Percentiles rank a stretch among this genome's conserved stretches.
These are phyloP conservation scores for Lymantria monacha DNA, from an alignment of 2,888 invertebrate genomes.

Conservation along the genomic window DNA sequence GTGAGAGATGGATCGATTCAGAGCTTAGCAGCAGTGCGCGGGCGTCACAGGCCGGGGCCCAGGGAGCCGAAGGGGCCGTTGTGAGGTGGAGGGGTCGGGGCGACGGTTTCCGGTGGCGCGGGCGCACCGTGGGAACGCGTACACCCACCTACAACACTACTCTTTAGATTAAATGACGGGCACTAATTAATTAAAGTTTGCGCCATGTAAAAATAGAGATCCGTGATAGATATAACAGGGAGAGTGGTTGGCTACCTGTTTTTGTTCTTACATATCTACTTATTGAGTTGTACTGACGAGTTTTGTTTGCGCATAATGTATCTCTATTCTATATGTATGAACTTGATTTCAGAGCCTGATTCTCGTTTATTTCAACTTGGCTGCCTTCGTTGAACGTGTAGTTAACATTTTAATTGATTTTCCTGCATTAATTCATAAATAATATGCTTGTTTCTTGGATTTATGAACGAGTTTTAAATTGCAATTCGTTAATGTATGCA, in stretches of 20 bases:
- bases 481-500: not conserved
- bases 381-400: constrained; percentile 14
- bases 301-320: constrained; percentile 14
- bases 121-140: constrained; percentile 77
- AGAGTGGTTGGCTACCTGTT: constrained; percentile 29
- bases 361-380: constrained; percentile 26
- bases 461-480: constrained; percentile 4
- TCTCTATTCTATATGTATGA: constrained; percentile 22
- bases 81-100: constrained; percentile 40
- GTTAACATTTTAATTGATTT: constrained; percentile 16
- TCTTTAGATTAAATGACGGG: constrained; percentile 73
- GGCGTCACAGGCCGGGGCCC: constrained; percentile 45
- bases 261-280: constrained; percentile 8
- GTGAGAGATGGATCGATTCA: constrained; percentile 69
- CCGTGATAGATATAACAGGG: constrained; percentile 40
- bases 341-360: constrained; percentile 25
- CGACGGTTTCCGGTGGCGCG: constrained; percentile 71
- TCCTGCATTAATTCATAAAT: not conserved
- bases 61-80: constrained; percentile 27
- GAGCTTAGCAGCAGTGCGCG: constrained; percentile 60
- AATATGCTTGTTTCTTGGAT: not conserved
- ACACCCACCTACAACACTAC: constrained; percentile 69
- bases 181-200: constrained; percentile 77
- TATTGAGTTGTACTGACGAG: constrained; percentile 22
- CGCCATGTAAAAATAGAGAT: constrained; percentile 61